Conservation (phyloP, 2,797 vertebrate genomes). For the Oryzias dopingdopingensis region DNA sequence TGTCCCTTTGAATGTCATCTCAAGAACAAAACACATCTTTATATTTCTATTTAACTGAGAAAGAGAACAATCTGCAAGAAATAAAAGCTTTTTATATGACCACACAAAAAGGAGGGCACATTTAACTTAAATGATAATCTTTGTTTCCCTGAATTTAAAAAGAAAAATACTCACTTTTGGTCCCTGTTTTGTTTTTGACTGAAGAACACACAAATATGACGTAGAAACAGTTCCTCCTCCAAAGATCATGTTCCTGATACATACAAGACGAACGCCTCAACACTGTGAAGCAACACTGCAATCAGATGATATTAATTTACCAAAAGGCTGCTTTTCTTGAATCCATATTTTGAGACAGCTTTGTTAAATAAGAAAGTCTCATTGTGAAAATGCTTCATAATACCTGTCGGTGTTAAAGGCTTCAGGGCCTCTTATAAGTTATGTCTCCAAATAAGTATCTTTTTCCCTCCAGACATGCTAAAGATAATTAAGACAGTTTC, state of each 20-base stretch:
- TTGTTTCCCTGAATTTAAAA: conserved; percentile 74
- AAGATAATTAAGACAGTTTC: background rate
- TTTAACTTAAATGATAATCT: conserved; percentile 85
- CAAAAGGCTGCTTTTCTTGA: too few relatives aligned
- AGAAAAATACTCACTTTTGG: conserved; percentile 76
- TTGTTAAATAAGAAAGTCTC: too few relatives aligned
- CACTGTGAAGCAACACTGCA: too few relatives aligned
- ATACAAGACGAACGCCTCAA: too few relatives aligned
- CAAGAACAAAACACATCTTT: conserved; percentile 28
- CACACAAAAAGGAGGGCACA: conserved; percentile 58
- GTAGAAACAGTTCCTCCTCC: conserved; percentile 6
- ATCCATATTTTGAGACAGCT: too few relatives aligned
- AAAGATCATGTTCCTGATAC: background rate
- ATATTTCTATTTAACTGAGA: conserved; percentile 38
- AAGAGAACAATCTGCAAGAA: conserved; percentile 44
- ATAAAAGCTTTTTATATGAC: conserved; percentile 50
- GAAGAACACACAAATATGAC: conserved; percentile 34
- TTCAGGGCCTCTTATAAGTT: background rate
- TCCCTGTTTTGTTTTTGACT: conserved; percentile 66
- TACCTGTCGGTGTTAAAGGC: too few relatives aligned
- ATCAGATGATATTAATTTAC: too few relatives aligned
- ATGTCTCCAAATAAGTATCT: background rate
- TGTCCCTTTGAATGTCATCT: conserved; percentile 16
- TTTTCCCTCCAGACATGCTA: too few relatives aligned
- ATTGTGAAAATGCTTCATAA: too few relatives aligned